phyloP scores from a whole-genome alignment of 2,113 vertebrate species.

The Cephalophus harveyi region DNA sequence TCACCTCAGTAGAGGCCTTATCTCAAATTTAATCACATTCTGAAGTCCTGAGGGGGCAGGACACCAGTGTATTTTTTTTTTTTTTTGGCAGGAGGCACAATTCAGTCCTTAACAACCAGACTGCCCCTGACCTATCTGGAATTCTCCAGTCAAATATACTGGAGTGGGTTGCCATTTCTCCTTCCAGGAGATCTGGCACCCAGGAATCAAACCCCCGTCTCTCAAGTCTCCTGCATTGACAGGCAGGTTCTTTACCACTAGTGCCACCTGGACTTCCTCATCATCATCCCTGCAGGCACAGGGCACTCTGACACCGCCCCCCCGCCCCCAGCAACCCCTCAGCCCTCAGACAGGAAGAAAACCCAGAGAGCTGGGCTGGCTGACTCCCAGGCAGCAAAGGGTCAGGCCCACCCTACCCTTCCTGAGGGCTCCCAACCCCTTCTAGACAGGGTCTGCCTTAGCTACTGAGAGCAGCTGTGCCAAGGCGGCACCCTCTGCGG shows the following conservation, averaged over 20 bases:
- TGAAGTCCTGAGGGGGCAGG: background rate
- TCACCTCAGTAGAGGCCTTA: background rate
- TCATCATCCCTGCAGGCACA: background rate
- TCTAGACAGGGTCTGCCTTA: background rate
- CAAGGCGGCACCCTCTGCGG: background rate
- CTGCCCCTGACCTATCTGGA: background rate
- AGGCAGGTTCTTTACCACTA: background rate
- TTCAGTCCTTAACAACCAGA: background rate
- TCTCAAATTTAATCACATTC: background rate
- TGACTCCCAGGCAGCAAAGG: background rate
- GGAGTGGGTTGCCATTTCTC: background rate
- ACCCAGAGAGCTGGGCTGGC: background rate
- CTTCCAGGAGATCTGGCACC: background rate
- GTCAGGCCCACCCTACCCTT: background rate
- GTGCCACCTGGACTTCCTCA: background rate
- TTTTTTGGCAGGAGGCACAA: background rate
- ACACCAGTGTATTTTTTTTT: background rate
- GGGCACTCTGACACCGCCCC: rapidly evolving
- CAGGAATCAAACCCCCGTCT: background rate
- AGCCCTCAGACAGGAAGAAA: background rate
- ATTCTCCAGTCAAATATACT: background rate
- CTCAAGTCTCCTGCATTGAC: background rate
- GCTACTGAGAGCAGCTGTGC: background rate
- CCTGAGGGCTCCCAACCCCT: slow-evolving; percentile 41
- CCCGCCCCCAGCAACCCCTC: background rate